Evolutionary conservation across 2,113 vertebrate genomes (phyloP), one percentile per base, ranked within the genome.

Genomic region (Lagenorhynchus albirostris): DNA sequence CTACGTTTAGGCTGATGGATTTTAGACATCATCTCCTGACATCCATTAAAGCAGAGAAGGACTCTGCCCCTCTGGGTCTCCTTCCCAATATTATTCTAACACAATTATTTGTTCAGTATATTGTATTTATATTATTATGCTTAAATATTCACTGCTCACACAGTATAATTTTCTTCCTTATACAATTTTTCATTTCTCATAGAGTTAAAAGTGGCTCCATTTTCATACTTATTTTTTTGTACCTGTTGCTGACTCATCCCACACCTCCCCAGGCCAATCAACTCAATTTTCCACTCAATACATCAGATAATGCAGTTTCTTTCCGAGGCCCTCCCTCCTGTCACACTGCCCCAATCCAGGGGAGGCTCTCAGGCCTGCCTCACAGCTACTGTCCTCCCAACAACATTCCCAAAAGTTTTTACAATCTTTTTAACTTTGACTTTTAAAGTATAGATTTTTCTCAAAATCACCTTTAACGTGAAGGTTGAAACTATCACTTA

Each of bases 401-500:
- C 5, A 11, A 23, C 10, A 14, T 36, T 58, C 33, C 47, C 81
- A 80, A 8, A 17, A 17, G 23, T 14, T 31, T 70, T 63, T n/a
- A 68, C 15, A 26, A 14, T 20, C 31, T 76, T 50, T 65, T 74
- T 31, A 83, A 91, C 83, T 92, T 70, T 33, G 17, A 4, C 23
- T 93, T 93, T 63, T 85, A 29, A 88, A 58, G 62, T 6, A 10
- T 1, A 88, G 4, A 26, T 60, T 77, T 91, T 50, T 67, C 70
- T 79, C 38, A 85, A 62, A 44, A 50, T 62, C 17, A 67, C 7
- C 82, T 93, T 90, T 58, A n/a, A 13, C 8, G 8, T 53, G 31
- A 77, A 88, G 20, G 31, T 33, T 88, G 44, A 82, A 90, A 76
- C 26, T 76, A 82, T 55, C 9, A 70, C 62, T 77, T 93, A 92